Conservation (phyloP, 2,797 vertebrate genomes). For the Neosalanx taihuensis region DNA sequence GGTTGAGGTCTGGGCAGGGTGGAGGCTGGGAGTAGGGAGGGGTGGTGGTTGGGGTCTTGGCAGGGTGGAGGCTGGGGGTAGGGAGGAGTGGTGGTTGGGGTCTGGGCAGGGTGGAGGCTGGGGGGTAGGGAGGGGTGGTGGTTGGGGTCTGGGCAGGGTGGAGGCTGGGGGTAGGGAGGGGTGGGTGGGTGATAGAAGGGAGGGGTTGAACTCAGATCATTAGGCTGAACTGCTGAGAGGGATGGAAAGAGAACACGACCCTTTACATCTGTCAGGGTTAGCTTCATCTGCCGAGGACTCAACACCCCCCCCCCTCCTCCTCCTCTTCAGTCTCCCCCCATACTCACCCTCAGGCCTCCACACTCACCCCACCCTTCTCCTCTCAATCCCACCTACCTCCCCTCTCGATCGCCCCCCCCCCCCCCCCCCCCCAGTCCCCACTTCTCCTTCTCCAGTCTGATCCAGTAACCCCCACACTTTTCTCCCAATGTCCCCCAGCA, state of each 20-base stretch:
- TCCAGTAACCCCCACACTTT: slow-evolving; percentile 71
- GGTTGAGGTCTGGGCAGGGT: no score
- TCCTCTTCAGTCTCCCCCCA: slow-evolving; percentile 3
- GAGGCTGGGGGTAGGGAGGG: no score
- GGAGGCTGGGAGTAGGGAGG: no score
- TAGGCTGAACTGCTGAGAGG: slow-evolving; percentile 42
- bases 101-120: no score
- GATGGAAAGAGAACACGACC: slow-evolving; percentile 25
- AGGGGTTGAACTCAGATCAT: slow-evolving; percentile 34
- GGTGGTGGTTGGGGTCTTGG: no score
- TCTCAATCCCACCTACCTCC: background rate
- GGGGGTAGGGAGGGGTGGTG: no score
- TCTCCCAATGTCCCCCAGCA: slow-evolving; percentile 82
- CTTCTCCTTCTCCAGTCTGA: slow-evolving; percentile 52
- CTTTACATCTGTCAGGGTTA: slow-evolving; percentile 45
- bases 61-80: background rate
- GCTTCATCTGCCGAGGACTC: slow-evolving; percentile 39
- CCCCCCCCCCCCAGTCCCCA: slow-evolving; percentile 31
- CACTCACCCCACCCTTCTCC: background rate
- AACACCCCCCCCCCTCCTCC: slow-evolving; percentile 33
- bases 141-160: no score
- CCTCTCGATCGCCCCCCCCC: slow-evolving; percentile 8
- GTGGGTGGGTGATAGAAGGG: no score
- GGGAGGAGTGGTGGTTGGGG: background rate
- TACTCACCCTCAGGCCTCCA: no score